Base-by-base conservation (phyloP, 2,888 invertebrate species). In the Lasius fuliginosus region DNA sequence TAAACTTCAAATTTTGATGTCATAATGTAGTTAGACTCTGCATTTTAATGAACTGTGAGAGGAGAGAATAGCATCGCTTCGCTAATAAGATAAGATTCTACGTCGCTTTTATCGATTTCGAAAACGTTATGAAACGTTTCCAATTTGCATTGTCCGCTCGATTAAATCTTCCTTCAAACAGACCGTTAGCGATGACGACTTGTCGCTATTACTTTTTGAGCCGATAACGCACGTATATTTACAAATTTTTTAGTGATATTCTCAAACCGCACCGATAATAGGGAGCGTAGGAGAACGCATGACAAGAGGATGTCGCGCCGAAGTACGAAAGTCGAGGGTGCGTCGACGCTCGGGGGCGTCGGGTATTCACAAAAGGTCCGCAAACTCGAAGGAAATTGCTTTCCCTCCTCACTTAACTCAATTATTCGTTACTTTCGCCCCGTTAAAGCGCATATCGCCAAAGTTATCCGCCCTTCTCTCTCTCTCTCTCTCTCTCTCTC, bases 381-480 rank as follows among this genome's bases (percentile, higher is more conserved):
- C 65, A 84, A 85, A 87, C 85, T 87, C 85, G n/a, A 64, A 75
- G 77, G 79, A 85, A 85, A 85, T 85, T 82, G 82, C 73, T 87
- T 84, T 83, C 82, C 79, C 75, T 74, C 60, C 84, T 75, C 82
- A 65, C 84, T 87, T 86, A 79, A 87, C 85, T 87, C 86, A 76
- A 86, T 87, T 86, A 87, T 86, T 87, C 82, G 84, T 86, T 87
- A 86, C 86, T 86, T 84, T 85, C 84, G 83, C 83, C 82, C 82
- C 83, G 84, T 85, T 87, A 87, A 85, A 87, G 82, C 82, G 77
- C 84, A 75, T 87, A 84, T 85, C 85, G 82, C 79, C 49, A 84
- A 86, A 87, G 84, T 87, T 84, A 75, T 77, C 77, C 75, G n/a
- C 53, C 53, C 76, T 53, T 46, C 40, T 58, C 62, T 46, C 46